Conservation (phyloP, 2,888 invertebrate species). For the Cremastinae sp. region DNA sequence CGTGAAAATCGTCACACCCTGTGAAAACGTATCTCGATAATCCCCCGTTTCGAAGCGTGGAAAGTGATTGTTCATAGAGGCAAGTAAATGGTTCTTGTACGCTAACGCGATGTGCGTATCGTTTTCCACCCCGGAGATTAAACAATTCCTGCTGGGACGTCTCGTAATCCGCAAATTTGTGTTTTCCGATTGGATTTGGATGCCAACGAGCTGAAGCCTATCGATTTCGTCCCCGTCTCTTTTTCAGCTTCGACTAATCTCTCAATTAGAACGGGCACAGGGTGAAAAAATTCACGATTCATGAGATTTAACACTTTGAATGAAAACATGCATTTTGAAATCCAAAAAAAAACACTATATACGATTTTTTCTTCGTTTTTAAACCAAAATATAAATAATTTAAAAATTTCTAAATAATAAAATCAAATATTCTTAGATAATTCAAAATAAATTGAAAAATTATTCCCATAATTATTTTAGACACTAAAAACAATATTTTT, state of each 20-base stretch:
- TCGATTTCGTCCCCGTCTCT: conserved; percentile 16
- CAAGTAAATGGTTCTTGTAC: conserved; percentile 43
- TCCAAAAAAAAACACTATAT: no score
- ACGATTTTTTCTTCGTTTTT: not conserved
- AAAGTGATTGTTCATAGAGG: conserved; percentile 46
- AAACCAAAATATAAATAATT: no score
- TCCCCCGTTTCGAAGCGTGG: conserved; percentile 34
- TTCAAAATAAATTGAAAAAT: no score
- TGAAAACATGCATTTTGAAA: not conserved
- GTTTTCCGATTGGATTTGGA: conserved; percentile 57
- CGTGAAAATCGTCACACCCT: no score
- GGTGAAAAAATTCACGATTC: not conserved
- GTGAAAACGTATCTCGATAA: conserved; percentile 5
- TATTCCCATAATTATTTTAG: no score
- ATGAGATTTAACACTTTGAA: not conserved
- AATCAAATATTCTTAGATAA: no score
- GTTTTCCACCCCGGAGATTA: conserved; percentile 71
- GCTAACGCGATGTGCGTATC: conserved; percentile 67
- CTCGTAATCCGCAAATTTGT: conserved; percentile 78
- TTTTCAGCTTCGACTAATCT: conserved; percentile 42
- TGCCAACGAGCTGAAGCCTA: conserved; percentile 30
- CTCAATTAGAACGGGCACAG: conserved; percentile 52
- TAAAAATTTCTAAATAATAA: no score
- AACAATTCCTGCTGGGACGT: conserved; percentile 77
- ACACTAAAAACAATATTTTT: no score